A percentile compares a stretch with the other conserved stretches of the same genome.
Evolutionary conservation across 2,888 invertebrate genomes (phyloP).

Genomic region (Esperia sulphurella): DNA sequence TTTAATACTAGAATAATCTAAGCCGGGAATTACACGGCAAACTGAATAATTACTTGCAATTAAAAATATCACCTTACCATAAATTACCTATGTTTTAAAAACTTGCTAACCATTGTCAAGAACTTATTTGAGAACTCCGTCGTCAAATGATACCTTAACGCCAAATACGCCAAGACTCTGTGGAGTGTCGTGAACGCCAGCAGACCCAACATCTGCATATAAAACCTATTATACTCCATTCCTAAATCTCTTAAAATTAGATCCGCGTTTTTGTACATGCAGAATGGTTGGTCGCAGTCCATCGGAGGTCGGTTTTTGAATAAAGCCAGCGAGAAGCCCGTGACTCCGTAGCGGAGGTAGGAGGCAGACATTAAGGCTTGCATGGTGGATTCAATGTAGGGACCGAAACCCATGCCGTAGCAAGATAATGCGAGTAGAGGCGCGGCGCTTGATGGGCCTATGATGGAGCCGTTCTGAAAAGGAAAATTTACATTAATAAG

Average conservation of each 20-base stretch:
- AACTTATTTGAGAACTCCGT: conserved; percentile 77
- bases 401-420: conserved; percentile 82
- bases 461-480: conserved; percentile 80
- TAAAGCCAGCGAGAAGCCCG: conserved; percentile 80
- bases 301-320: conserved; percentile 79
- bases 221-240: conserved; percentile 69
- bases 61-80: not conserved
- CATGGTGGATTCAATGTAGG: conserved; percentile 74
- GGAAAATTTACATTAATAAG: too few species aligned
- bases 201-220: conserved; percentile 78
- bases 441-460: conserved; percentile 77
- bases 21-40: too few species aligned
- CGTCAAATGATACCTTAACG: conserved; percentile 78
- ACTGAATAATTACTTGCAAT: not conserved
- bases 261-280: conserved; percentile 78
- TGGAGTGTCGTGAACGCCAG: conserved; percentile 77
- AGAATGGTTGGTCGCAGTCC: conserved; percentile 78
- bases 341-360: conserved; percentile 84
- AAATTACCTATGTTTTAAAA: conserved; percentile 69
- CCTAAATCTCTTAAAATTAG: conserved; percentile 83
- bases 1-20: too few species aligned
- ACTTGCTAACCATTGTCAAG: conserved; percentile 74
- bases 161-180: conserved; percentile 73
- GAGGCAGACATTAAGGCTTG: conserved; percentile 75
- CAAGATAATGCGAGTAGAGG: conserved; percentile 79